Percentiles rank a stretch among this genome's conserved stretches.
Conservation (phyloP, 2,797 vertebrate species). For the Serranus cabrilla region DNA sequence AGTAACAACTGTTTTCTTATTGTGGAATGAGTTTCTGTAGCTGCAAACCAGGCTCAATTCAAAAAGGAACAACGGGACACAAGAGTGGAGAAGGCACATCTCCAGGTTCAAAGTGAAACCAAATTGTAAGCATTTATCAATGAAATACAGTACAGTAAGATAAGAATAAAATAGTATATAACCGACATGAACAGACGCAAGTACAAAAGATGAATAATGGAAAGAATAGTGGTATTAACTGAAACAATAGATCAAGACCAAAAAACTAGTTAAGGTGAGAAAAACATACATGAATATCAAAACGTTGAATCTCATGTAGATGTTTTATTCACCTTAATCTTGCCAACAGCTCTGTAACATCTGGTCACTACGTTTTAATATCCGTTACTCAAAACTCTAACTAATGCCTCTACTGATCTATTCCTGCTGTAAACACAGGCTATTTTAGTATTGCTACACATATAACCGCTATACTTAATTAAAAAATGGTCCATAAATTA, state of each 20-base stretch:
- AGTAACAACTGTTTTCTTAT: constrained; percentile 35
- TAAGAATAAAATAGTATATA: constrained; percentile 58
- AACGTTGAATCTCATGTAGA: constrained; percentile 36
- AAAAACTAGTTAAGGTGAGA: constrained; percentile 29
- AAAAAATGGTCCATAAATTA: constrained; percentile 52
- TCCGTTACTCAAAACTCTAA: constrained; percentile 40
- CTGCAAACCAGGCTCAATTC: constrained; percentile 55
- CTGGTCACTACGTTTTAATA: constrained; percentile 61
- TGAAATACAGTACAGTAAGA: constrained; percentile 64
- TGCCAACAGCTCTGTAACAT: constrained; percentile 46
- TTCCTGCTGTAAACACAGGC: constrained; percentile 24
- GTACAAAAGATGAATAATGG: constrained; percentile 65
- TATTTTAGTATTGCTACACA: constrained; percentile 34
- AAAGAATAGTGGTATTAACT: constrained; percentile 72
- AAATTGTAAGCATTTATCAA: constrained; percentile 47
- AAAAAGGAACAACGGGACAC: constrained; percentile 45
- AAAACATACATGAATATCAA: constrained; percentile 29
- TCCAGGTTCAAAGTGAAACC: constrained; percentile 50
- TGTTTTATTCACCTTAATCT: constrained; percentile 22
- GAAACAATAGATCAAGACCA: constrained; percentile 41
- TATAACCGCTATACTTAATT: constrained; percentile 49
- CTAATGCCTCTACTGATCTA: constrained; percentile 33
- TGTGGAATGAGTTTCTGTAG: constrained; percentile 57
- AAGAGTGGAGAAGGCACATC: constrained; percentile 62
- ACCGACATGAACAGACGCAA: constrained; percentile 52